A percentile compares a stretch with the other conserved stretches of the same genome.
Evolutionary conservation across 2,888 invertebrate genomes (phyloP).

Genomic region (Malachius bipustulatus): DNA sequence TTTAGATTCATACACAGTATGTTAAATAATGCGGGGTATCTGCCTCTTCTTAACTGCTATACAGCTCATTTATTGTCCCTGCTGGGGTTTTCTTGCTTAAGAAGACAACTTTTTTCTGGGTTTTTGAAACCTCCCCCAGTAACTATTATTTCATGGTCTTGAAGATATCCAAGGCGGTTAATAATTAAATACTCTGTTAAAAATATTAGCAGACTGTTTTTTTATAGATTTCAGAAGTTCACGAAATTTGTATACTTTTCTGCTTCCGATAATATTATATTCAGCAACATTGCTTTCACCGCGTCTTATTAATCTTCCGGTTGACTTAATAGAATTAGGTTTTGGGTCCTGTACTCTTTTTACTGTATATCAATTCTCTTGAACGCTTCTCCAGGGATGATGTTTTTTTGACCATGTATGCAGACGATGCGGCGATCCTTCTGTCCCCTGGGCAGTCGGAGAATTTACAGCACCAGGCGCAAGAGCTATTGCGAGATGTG

Average conservation of each 20-base stretch:
- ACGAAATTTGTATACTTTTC: slow-evolving; percentile 10
- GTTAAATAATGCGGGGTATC: slow-evolving; percentile 8
- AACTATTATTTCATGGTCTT: slow-evolving; percentile 8
- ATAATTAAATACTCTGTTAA: slow-evolving; percentile 12
- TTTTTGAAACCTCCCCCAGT: slow-evolving; percentile 5
- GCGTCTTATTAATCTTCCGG: slow-evolving; percentile 9
- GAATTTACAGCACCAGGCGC: too few relatives aligned
- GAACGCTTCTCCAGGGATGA: too few relatives aligned
- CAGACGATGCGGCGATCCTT: too few relatives aligned
- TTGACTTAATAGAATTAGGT: slow-evolving; percentile 8
- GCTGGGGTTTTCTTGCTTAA: not conserved
- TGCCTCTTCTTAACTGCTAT: slow-evolving; percentile 8
- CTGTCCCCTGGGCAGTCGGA: too few relatives aligned
- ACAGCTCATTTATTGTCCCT: slow-evolving; percentile 5
- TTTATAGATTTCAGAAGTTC: slow-evolving; percentile 13
- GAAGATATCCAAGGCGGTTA: slow-evolving; percentile 9
- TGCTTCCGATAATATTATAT: slow-evolving; percentile 11
- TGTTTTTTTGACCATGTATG: too few relatives aligned
- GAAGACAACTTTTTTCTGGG: slow-evolving; percentile 4
- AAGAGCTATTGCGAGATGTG: too few relatives aligned
- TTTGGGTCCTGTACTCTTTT: too few relatives aligned
- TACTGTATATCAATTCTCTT: too few relatives aligned
- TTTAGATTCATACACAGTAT: slow-evolving; percentile 9
- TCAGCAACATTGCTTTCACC: slow-evolving; percentile 11
- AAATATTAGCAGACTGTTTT: slow-evolving; percentile 12